phyloP scores from a whole-genome alignment of 92 coral and sea anemone species.

The Parazoanthus atlanticus region DNA sequence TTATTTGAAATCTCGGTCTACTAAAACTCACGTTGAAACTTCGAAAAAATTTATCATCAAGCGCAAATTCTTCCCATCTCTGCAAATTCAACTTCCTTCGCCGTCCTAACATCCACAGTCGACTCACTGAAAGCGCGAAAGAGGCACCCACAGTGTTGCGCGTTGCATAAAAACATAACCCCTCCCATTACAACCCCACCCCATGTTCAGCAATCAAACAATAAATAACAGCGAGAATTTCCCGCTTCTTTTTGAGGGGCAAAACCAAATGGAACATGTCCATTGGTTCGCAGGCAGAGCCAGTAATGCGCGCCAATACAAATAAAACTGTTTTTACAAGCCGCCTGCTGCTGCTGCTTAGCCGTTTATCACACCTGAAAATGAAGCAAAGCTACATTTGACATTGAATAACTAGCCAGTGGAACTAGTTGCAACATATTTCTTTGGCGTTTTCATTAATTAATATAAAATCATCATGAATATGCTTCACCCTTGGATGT shows the following conservation, averaged over 20 bases:
- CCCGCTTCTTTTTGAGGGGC: conserved; percentile 15
- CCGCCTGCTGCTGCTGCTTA: not conserved
- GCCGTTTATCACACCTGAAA: no score
- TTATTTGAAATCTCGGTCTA: not conserved
- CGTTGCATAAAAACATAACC: not conserved
- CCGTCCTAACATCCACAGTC: not conserved
- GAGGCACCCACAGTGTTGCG: not conserved
- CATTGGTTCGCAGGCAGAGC: not conserved
- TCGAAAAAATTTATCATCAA: not conserved
- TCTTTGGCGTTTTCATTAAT: no score
- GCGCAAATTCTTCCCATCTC: not conserved
- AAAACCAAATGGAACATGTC: not conserved
- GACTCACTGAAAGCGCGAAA: not conserved
- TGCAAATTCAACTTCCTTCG: not conserved
- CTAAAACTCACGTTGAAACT: not conserved
- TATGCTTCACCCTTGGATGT: no score
- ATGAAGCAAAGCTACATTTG: no score
- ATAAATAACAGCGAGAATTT: not conserved
- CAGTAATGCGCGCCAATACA: not conserved
- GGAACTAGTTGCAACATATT: no score
- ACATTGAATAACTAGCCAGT: no score
- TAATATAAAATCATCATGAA: no score
- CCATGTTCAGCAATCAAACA: conserved; percentile 5
- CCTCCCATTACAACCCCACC: conserved; percentile 3
- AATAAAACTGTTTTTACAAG: no score